Base-by-base conservation (phyloP, 2,888 invertebrate genomes). In the Ischnura elegans region DNA sequence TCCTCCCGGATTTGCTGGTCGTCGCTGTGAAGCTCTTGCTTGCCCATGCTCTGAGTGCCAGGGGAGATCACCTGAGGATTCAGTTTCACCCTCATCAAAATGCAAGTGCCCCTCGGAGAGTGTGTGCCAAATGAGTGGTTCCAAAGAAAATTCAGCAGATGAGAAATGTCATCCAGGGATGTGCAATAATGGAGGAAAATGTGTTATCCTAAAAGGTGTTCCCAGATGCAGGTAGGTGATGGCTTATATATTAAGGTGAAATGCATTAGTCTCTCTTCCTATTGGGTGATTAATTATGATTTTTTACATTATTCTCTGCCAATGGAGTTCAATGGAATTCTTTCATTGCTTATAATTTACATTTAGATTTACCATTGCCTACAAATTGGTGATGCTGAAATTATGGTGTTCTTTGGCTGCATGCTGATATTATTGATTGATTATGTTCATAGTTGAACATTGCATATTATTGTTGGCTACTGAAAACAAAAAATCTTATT, bases 171-270 rank as follows among this genome's bases (percentile, higher is more conserved):
- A 96, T 0, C 95, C 95, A 25, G 95, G 96, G 84, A 95, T 95
- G 87, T 97, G 97, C 95, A 95, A 96, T 87, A 97, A 97, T 95
- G 96, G 96, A 19, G 97, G 97, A 16, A 96, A 95, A 0, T 97
- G 97, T 94, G 95, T 96, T 25, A 95, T 96, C 55, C 96, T 96
- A 86, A 96, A 96, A 84, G 96, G 96, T 36, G 95, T 95, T 85
- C 95, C 96, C 19, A 95, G 97, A 94, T 97, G 97, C 95, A 96
- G 95, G 95, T 95, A 95, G 94, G 94, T 94, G 86, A 42, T 87
- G 42, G 21, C 84, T 13, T 2, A n/a, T 46, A 25, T 6, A 6
- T 47, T 47, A n/a, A n/a, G n/a, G n/a, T n/a, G n/a, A n/a, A n/a
- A n/a, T 13, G 16, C 19, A 19, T n/a, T n/a, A n/a, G n/a, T n/a